A percentile compares a stretch with the other conserved stretches of the same genome.
Evolutionary conservation across 2,113 vertebrate species (phyloP).

Genomic region (Calyptommatus sinebrachiatus): DNA sequence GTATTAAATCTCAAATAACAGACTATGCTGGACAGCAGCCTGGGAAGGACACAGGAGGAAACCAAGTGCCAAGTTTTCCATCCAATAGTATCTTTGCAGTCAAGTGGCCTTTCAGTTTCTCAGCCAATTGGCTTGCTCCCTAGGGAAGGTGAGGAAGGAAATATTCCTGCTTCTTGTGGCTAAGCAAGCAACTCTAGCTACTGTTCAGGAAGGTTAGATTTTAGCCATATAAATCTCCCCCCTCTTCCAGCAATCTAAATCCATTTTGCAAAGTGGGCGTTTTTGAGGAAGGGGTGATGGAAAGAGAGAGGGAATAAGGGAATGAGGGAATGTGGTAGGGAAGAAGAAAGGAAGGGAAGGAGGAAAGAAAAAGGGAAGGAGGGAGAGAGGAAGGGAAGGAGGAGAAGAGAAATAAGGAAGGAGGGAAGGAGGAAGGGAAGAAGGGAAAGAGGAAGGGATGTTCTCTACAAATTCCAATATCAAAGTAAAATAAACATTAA

Average conservation of each 20-base stretch:
- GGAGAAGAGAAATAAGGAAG: not conserved
- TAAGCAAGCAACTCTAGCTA: not conserved
- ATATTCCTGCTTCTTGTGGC: not conserved
- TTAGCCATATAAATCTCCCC: not conserved
- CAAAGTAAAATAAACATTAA: too few relatives aligned
- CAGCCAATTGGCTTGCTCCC: constrained; percentile 6
- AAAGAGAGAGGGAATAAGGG: too few relatives aligned
- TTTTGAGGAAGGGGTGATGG: too few relatives aligned
- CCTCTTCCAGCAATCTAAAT: not conserved
- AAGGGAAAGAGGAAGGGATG: too few relatives aligned
- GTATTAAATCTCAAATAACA: constrained; percentile 10
- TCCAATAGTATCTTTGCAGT: not conserved
- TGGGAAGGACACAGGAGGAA: constrained; percentile 12
- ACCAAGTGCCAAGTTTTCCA: not conserved
- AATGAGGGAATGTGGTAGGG: too few relatives aligned
- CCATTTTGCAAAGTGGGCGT: not conserved
- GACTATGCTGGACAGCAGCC: constrained; percentile 15
- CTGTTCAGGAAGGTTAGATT: constrained; percentile 3
- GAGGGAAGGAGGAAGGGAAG: too few relatives aligned
- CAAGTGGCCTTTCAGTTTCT: constrained; percentile 4
- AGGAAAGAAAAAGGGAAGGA: not conserved
- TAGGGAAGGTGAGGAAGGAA: not conserved
- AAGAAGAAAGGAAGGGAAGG: too few relatives aligned
- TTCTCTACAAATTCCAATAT: too few relatives aligned
- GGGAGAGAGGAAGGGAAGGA: too few relatives aligned